Percentiles rank a stretch among this genome's conserved stretches.
Conservation (phyloP, 2,888 invertebrate species). For the Miltochrista miniata region DNA sequence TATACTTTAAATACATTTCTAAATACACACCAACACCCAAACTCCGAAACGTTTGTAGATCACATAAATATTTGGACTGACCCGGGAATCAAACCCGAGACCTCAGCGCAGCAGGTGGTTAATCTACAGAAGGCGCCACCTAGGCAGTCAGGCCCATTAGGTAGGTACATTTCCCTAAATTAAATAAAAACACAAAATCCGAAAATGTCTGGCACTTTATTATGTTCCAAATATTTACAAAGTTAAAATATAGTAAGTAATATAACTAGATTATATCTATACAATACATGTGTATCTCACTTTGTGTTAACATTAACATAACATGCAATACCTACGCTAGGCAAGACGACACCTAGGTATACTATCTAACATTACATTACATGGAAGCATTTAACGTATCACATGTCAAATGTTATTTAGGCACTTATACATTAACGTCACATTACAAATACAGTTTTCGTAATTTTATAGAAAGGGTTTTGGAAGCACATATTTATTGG, state of each 20-base stretch:
- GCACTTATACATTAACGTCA: conserved; percentile 11
- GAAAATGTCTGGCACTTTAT: conserved; percentile 76
- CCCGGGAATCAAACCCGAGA: too few relatives aligned
- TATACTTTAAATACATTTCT: too few relatives aligned
- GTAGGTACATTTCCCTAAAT: background rate
- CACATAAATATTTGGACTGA: too few relatives aligned
- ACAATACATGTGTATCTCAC: conserved; percentile 48
- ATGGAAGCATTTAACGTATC: conserved; percentile 55
- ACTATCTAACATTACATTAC: conserved; percentile 19
- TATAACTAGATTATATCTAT: conserved; percentile 47
- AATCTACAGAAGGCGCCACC: too few relatives aligned
- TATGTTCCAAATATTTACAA: conserved; percentile 70
- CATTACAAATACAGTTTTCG: background rate
- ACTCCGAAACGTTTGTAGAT: too few relatives aligned
- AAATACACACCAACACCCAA: too few relatives aligned
- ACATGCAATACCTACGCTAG: conserved; percentile 36
- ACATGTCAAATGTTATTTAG: conserved; percentile 13
- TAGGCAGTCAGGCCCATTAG: too few relatives aligned
- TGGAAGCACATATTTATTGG: too few relatives aligned
- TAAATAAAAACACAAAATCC: conserved; percentile 26
- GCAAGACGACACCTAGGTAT: conserved; percentile 47
- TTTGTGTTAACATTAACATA: conserved; percentile 41
- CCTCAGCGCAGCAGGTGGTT: too few relatives aligned
- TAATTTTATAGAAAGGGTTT: too few relatives aligned
- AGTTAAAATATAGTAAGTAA: conserved; percentile 29